A percentile compares a stretch with the other conserved stretches of the same genome.
phyloP scores from a whole-genome alignment of 1,140 invertebrate species.

The Lepidurus arcticus region DNA sequence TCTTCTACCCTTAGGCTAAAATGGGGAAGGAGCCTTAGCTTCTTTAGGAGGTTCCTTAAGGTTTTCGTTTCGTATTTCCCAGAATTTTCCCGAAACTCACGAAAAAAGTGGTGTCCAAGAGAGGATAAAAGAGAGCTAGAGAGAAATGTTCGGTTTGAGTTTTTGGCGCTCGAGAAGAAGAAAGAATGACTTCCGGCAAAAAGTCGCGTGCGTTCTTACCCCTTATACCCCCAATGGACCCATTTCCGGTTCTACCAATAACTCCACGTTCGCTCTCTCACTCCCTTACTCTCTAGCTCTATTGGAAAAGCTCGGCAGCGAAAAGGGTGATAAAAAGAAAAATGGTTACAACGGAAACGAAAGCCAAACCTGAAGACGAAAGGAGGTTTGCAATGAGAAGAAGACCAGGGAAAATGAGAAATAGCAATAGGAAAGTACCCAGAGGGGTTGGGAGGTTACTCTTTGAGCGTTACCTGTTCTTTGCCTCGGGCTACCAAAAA shows the following conservation, averaged over 20 bases:
- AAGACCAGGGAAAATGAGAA: no score
- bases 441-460: no score
- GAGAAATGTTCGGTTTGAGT: background rate
- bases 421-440: no score
- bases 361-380: no score
- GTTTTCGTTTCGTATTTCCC: no score
- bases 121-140: background rate
- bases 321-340: background rate
- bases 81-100: no score
- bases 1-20: background rate
- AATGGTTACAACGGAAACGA: background rate
- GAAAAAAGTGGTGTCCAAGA: background rate
- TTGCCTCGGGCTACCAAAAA: background rate
- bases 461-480: no score
- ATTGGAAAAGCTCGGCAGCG: background rate
- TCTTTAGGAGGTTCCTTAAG: no score
- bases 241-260: background rate
- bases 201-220: constrained; percentile 11
- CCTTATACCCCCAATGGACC: background rate
- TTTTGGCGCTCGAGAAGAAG: background rate
- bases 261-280: background rate
- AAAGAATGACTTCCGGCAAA: background rate
- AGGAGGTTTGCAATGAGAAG: no score
- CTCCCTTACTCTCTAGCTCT: background rate
- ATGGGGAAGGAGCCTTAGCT: no score